These are phyloP conservation scores for Eulemur rubriventer DNA, from an alignment of 2,797 vertebrate species.

Conservation along the genomic window DNA sequence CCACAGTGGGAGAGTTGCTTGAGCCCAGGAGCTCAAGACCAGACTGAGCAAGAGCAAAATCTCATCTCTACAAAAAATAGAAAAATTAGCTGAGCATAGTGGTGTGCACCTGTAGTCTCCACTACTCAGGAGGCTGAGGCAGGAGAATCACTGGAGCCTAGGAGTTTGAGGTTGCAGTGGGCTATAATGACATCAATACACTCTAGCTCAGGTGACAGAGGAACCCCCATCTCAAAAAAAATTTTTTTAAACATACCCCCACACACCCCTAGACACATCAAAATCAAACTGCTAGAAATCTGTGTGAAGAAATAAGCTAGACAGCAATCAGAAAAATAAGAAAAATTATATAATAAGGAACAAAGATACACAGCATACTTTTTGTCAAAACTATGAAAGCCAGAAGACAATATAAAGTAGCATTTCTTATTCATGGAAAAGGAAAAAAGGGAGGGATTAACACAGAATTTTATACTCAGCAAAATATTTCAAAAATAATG, in stretches of 20 bases:
- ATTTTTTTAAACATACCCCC: neutral
- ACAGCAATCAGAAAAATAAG: neutral
- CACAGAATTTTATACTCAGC: neutral
- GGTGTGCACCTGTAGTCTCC: neutral
- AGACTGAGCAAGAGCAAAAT: too few relatives aligned
- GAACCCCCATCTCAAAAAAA: neutral
- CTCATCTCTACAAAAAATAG: too few relatives aligned
- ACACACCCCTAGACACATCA: neutral
- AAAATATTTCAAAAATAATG: neutral
- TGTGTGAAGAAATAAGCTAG: neutral
- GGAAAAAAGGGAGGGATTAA: neutral
- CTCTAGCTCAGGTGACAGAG: neutral
- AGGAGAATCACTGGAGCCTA: neutral
- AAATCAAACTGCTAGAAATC: neutral
- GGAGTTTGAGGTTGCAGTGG: neutral
- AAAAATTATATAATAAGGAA: neutral
- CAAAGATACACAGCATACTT: neutral
- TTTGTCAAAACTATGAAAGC: neutral
- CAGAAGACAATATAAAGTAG: neutral
- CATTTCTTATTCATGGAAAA: neutral
- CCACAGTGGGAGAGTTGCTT: too few relatives aligned
- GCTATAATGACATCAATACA: neutral
- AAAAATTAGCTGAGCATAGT: too few relatives aligned
- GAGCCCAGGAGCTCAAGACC: too few relatives aligned
- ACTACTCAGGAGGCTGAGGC: neutral